Conservation (phyloP, 1,140 invertebrate species). For the Latrodectus geometricus region DNA sequence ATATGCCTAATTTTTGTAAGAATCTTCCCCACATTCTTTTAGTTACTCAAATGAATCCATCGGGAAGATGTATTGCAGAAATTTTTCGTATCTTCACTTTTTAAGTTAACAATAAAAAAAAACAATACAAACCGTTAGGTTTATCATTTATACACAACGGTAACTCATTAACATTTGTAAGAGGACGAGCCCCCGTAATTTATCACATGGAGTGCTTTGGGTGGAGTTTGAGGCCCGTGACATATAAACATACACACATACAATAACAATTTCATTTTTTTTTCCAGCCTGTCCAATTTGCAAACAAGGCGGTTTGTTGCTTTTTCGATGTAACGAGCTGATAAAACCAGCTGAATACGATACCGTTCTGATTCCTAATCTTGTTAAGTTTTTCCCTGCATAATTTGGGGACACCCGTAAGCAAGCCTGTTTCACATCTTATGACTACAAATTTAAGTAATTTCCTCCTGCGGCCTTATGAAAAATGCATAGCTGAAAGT, state of each 20-base stretch:
- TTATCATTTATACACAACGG: slow-evolving; percentile 43
- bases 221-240: slow-evolving; percentile 15
- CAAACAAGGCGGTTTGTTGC: slow-evolving; percentile 18
- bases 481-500: slow-evolving; percentile 58
- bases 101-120: slow-evolving; percentile 1
- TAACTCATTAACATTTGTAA: slow-evolving; percentile 56
- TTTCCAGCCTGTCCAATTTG: slow-evolving; percentile 6
- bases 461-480: slow-evolving; percentile 57
- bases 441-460: slow-evolving; percentile 62
- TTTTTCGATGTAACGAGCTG: slow-evolving; percentile 22
- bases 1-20: too few species aligned
- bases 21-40: too few species aligned
- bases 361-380: slow-evolving; percentile 57
- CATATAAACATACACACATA: slow-evolving; percentile 41
- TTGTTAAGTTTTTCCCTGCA: slow-evolving; percentile 52
- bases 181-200: slow-evolving; percentile 25
- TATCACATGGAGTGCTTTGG: slow-evolving; percentile 18
- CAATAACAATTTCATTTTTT: slow-evolving; percentile 28
- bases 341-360: slow-evolving; percentile 23
- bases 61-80: neutral
- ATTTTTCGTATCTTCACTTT: neutral
- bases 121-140: neutral
- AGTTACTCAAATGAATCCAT: neutral
- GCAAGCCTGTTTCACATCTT: slow-evolving; percentile 55
- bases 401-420: slow-evolving; percentile 43